Conservation (phyloP, 2,888 invertebrate genomes). For the Ferrisia virgata region DNA sequence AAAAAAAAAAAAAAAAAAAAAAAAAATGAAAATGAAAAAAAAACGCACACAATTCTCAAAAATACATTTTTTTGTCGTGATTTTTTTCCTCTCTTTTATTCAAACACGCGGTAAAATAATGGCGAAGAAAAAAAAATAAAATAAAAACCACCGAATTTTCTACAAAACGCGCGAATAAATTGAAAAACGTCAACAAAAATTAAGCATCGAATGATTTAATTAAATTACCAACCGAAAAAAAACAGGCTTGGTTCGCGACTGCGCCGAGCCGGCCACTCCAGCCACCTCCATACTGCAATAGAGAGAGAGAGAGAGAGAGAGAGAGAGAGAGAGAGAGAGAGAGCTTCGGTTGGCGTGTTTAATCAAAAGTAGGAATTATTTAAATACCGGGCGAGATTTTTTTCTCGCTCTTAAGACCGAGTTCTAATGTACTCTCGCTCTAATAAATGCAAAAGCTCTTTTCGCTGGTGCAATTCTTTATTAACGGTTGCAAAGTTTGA, state of each 20-base stretch:
- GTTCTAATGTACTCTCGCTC: neutral
- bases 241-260: neutral
- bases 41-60: too few relatives aligned
- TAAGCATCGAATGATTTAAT: constrained; percentile 11
- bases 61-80: too few relatives aligned
- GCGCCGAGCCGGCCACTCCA: too few relatives aligned
- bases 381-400: neutral
- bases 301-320: too few relatives aligned
- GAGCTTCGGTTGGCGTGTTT: neutral
- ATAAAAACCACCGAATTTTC: too few relatives aligned
- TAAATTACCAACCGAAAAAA: neutral
- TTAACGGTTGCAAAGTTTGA: constrained; percentile 6
- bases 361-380: constrained; percentile 12
- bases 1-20: too few relatives aligned
- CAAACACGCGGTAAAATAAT: too few relatives aligned
- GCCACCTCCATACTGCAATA: too few relatives aligned
- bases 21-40: too few relatives aligned
- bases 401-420: neutral
- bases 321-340: too few relatives aligned
- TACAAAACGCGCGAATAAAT: constrained; percentile 12
- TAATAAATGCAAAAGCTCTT: constrained; percentile 10
- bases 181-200: constrained; percentile 11
- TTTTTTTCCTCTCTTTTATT: too few relatives aligned
- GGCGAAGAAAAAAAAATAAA: too few relatives aligned
- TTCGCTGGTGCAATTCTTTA: neutral